Base-by-base conservation (phyloP, 2,113 vertebrate genomes). In the Syrmaticus mikado region DNA sequence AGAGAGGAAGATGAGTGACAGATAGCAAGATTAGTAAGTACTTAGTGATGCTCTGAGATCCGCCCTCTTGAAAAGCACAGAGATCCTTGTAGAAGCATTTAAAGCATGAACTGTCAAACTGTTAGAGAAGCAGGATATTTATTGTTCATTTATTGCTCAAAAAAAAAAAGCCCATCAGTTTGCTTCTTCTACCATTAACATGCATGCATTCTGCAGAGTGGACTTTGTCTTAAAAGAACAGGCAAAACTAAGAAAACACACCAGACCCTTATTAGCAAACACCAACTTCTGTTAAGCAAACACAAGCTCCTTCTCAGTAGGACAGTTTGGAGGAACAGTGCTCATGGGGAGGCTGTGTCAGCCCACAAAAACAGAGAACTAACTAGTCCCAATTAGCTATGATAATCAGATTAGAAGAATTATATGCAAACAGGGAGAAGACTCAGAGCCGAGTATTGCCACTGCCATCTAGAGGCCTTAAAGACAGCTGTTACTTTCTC, bases 381-480 rank as follows among this genome's bases (percentile, higher is more conserved):
- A 88, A 73, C 27, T 12, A 78, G 32, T n/a, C 67, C 75, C 30
- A 38, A 27, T 20, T 66, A 89, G 74, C 53, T 61, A 53, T 2
- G 7, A 73, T 11, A 62, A 67, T 30, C 43, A 64, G 19, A 40
- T 32, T 41, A 45, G 61, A 85, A 86, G 86, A 92, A 57, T 7
- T 6, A 85, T 43, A 58, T 11, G 20, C 27, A 74, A 34, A 43
- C 43, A 76, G 41, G n/a, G 50, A 85, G 40, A 71, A 4, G 50
- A 68, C 22, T 62, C 74, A 11, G 12, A 91, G 70, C 10, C 0
- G 1, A 94, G 91, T 90, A 85, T 46, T 95, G 82, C 80, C 95
- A 96, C 94, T 97, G 97, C 97, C 97, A 97, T 93, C 96, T 97
- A 97, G 93, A 96, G 97, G 96, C 43, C 50, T 73, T 62, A 19